Evolutionary conservation across 2,797 vertebrate genomes (phyloP).

Genomic region (Pagetopsis macropterus): DNA sequence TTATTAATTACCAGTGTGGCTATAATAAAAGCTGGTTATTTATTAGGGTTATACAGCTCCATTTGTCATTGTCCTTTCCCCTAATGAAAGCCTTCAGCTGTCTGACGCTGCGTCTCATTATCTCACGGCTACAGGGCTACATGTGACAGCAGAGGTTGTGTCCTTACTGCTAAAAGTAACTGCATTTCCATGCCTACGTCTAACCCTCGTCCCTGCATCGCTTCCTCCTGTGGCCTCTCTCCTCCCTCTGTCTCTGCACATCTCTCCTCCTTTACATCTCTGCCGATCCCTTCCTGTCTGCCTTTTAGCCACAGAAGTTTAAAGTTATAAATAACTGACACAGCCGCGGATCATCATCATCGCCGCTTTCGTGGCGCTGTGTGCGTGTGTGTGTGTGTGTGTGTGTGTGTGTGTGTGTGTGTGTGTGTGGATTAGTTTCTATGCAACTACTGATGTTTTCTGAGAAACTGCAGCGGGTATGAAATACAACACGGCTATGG

Average conservation of each 20-base stretch:
- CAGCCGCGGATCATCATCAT: conserved; percentile 42
- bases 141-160: conserved; percentile 64
- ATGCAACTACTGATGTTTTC: conserved; percentile 62
- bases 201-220: conserved; percentile 22
- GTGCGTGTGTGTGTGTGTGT: neutral
- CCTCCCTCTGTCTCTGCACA: conserved; percentile 18
- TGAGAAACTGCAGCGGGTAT: conserved; percentile 56
- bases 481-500: conserved; percentile 46
- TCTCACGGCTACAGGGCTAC: conserved; percentile 27
- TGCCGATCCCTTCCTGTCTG: conserved; percentile 43
- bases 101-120: conserved; percentile 60
- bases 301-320: conserved; percentile 56
- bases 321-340: conserved; percentile 72
- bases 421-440: conserved; percentile 27
- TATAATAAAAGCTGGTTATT: conserved; percentile 3
- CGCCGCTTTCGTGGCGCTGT: conserved; percentile 25
- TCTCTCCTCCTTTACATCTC: conserved; percentile 49
- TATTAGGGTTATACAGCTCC: conserved; percentile 10
- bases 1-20: neutral
- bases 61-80: conserved; percentile 33
- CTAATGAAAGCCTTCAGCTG: conserved; percentile 57
- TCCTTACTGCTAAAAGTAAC: conserved; percentile 47
- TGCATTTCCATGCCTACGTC: neutral
- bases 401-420: conserved; percentile 1
- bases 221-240: conserved; percentile 18